Evolutionary conservation across 2,113 vertebrate species (phyloP).

Genomic region (Setophaga kirtlandii): DNA sequence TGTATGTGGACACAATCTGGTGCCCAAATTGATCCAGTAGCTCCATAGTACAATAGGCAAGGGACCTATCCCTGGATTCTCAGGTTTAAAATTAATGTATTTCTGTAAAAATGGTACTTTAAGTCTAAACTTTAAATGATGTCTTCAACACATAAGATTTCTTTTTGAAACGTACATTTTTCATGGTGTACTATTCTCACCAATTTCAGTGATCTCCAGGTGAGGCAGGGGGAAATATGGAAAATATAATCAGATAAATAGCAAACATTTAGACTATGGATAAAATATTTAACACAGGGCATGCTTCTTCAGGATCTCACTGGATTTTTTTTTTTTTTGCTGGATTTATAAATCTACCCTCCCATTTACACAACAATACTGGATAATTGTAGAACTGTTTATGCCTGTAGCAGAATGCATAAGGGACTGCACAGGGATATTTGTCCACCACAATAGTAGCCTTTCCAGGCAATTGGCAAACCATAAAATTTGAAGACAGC

Average conservation of each 20-base stretch:
- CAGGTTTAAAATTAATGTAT: not conserved
- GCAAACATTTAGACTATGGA: not conserved
- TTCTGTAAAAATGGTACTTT: not conserved
- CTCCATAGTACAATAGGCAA: not conserved
- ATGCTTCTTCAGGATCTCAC: not conserved
- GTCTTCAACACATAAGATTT: not conserved
- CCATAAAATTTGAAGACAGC: not conserved
- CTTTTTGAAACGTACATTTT: not conserved
- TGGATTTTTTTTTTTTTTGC: not conserved
- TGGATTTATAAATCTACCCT: not conserved
- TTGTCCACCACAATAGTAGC: not conserved
- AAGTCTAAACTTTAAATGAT: not conserved
- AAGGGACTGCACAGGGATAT: not conserved
- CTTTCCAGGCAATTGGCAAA: not conserved
- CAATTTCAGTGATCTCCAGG: not conserved
- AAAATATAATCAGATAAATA: not conserved
- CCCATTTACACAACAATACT: not conserved
- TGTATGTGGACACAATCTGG: not conserved
- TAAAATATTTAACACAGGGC: not conserved
- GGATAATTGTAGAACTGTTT: not conserved
- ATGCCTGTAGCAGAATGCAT: not conserved
- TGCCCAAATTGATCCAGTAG: not conserved
- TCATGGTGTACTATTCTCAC: not conserved
- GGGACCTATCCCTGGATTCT: not conserved
- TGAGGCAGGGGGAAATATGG: accelerated